Conservation (phyloP, 2,888 invertebrate genomes). For the Calameuta pallipes region DNA sequence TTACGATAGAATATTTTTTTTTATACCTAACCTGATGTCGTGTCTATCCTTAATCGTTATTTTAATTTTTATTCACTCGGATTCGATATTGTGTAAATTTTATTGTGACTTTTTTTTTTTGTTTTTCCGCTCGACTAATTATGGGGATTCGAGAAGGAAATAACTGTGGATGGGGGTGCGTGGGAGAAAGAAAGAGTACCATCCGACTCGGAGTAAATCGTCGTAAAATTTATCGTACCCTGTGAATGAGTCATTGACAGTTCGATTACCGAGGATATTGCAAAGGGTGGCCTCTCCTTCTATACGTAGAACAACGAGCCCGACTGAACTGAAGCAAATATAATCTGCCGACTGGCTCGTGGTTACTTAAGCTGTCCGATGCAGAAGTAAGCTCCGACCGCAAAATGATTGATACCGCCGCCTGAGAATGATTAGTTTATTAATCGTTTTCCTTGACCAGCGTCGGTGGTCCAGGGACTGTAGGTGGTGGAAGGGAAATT, state of each 20-base stretch:
- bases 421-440: constrained; percentile 58
- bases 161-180: neutral
- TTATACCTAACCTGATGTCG: no score
- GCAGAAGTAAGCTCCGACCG: constrained; percentile 46
- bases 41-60: neutral
- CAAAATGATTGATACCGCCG: constrained; percentile 55
- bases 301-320: constrained; percentile 29
- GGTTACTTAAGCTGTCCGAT: constrained; percentile 52
- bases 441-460: constrained; percentile 55
- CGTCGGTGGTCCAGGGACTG: constrained; percentile 4
- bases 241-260: constrained; percentile 29
- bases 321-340: constrained; percentile 46
- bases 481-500: neutral
- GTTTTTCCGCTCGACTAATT: neutral
- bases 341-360: constrained; percentile 41
- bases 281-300: constrained; percentile 7
- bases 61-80: neutral
- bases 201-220: neutral
- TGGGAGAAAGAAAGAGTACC: neutral
- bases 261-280: constrained; percentile 21
- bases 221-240: constrained; percentile 27
- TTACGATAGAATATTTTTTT: neutral
- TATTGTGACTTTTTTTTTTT: neutral
- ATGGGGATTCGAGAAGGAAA: neutral
- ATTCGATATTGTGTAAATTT: neutral